Conservation (phyloP, 2,113 vertebrate species). For the Campylorhamphus procurvoides region DNA sequence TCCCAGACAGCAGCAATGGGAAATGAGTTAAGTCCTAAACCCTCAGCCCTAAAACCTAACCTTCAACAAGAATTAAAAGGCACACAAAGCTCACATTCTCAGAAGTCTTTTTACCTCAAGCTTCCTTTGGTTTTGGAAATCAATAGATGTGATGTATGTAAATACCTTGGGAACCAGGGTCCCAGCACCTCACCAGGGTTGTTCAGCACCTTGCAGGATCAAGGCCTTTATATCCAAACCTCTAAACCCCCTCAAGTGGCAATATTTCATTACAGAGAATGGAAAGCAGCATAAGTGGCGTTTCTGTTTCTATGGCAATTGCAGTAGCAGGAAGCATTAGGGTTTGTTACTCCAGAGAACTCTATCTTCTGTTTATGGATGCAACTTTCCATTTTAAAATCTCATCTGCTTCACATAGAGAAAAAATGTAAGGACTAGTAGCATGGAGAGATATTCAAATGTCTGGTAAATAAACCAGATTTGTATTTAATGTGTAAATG, state of each 20-base stretch:
- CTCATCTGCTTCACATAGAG: neutral
- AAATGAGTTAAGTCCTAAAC: neutral
- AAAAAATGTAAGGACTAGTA: neutral
- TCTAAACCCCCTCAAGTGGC: neutral
- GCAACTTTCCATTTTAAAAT: neutral
- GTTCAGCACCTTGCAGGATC: neutral
- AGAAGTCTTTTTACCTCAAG: neutral
- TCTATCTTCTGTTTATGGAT: neutral
- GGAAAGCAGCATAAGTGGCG: neutral
- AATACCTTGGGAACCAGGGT: neutral
- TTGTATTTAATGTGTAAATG: neutral
- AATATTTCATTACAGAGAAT: neutral
- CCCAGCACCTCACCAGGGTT: neutral
- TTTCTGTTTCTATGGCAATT: conserved; percentile 20
- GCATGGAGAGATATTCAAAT: neutral
- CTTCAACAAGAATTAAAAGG: neutral
- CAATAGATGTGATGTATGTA: neutral
- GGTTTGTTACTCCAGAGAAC: neutral
- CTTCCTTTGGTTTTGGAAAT: neutral
- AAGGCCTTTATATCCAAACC: neutral
- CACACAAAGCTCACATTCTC: neutral
- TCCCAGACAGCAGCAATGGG: neutral
- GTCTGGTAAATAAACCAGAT: neutral
- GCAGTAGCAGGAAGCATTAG: neutral
- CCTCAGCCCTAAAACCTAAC: neutral